Evolutionary conservation across 30 jellyfish, hydroid and myxozoan genomes (phyloP), one percentile per base, ranked within the genome.

Genomic region (Aurelia coerulea): DNA sequence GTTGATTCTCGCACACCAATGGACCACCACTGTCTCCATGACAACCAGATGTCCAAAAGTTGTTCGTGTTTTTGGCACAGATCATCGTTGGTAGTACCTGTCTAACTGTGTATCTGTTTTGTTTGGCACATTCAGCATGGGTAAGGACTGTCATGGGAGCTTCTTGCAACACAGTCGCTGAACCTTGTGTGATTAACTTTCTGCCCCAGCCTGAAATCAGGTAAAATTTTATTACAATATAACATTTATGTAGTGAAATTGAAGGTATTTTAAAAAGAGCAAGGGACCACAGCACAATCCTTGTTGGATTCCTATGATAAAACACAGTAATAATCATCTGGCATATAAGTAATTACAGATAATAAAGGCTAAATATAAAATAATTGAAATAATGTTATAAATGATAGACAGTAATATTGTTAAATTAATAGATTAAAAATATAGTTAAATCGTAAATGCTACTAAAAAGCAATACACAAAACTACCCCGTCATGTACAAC

Each of bases 11-110:
- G 59, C 98, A 91, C 29, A 88, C 93, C 54, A 91, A 66, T 53
- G 98, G 98, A 8, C 98, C 98, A 70, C 98, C 98, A 62, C 96
- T 84, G 81, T 91, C 98, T n/a, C 98, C 98, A 62, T 91, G 98
- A 86, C 98, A 91, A 33, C 88, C 98, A 10, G 96, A 85, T 31
- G 75, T 74, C 85, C 71, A 85, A 7, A 84, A 29, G 73, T 80
- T 78, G 12, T 49, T 53, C 19, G 63, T 77, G 60, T 84, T 78
- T 32, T 93, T 96, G 29, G 93, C 89, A 60, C 98, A 92, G 34
- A 92, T 50, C 98, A 92, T 92, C 0, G 80, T 64, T 10, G 79
- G 17, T 51, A 81, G 70, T 29, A 86, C 88, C 53, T 65, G 63
- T 39, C 75, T 41, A 1, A 34, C 14, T 68, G 50, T 18, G 18